Conservation (phyloP, 2,888 invertebrate genomes). For the Linnaemya tessellans region DNA sequence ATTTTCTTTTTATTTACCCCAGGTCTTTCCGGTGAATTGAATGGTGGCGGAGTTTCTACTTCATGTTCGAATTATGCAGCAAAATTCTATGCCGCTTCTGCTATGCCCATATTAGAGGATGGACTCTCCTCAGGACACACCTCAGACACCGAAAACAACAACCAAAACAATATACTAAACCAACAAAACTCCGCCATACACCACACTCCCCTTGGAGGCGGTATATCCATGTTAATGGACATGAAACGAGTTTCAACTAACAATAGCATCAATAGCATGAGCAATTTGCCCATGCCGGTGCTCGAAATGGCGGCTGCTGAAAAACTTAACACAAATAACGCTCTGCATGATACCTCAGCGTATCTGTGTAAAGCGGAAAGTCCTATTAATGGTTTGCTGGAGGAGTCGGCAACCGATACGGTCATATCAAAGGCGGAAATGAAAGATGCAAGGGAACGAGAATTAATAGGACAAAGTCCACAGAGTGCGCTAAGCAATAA, state of each 20-base stretch:
- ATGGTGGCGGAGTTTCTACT: conserved; percentile 85
- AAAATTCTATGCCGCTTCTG: conserved; percentile 86
- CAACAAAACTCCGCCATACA: conserved; percentile 74
- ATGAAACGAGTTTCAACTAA: conserved; percentile 81
- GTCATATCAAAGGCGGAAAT: conserved; percentile 64
- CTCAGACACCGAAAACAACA: conserved; percentile 95
- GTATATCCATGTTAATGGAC: conserved; percentile 83
- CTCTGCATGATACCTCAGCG: conserved; percentile 68
- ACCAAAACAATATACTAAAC: conserved; percentile 83
- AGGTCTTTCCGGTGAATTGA: conserved; percentile 84
- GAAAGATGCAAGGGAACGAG: conserved; percentile 74
- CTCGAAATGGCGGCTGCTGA: conserved; percentile 75
- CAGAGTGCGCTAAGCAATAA: conserved; percentile 80
- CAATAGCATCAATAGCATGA: conserved; percentile 80
- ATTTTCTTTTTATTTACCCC: not conserved
- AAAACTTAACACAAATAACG: conserved; percentile 67
- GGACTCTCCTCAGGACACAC: conserved; percentile 97
- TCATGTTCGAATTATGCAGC: conserved; percentile 86
- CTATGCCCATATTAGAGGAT: conserved; percentile 96
- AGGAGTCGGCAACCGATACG: conserved; percentile 75
- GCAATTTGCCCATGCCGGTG: conserved; percentile 76
- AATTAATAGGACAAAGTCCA: conserved; percentile 81
- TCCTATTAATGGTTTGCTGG: conserved; percentile 77
- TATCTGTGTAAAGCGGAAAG: conserved; percentile 76
- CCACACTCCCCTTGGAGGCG: conserved; percentile 74